Base-by-base conservation (phyloP, 2,888 invertebrate genomes). In the Drosophila tanythrix region DNA sequence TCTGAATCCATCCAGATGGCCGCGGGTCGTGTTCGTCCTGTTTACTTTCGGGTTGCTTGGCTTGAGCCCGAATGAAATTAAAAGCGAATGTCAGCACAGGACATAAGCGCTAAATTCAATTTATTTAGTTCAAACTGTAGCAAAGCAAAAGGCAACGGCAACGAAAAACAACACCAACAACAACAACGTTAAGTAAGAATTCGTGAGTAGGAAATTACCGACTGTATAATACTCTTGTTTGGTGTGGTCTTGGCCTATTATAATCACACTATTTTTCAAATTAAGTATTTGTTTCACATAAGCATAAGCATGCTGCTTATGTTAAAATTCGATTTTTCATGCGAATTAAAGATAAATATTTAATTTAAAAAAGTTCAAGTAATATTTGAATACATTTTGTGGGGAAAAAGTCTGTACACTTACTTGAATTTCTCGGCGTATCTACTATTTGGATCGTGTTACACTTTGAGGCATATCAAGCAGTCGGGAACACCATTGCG, bases 61-160 rank as follows among this genome's bases (percentile, higher is more conserved):
- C 74, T 87, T 74, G 70, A 67, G 76, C 74, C 77, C 74, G 75
- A 83, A 83, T 83, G 77, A 88, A 86, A 86, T 86, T 87, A 88
- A 88, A 82, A 79, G 74, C 83, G 75, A 86, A 88, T 88, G 88
- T 81, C 81, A 77, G 86, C 52, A 55, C 70, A 70, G 73, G 82
- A 75, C 81, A 87, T 86, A 82, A 86, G 86, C 80, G 79, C 82
- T 81, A 77, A 86, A 88, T 87, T 88, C 79, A 86, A 86, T 87
- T 87, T 87, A 83, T 82, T 88, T 83, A 74, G 72, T 68, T 86
- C 71, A 79, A 82, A 77, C 76, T 82, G 55, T 58, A 69, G 61
- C 60, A 63, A 46, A 48, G 76, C 57, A 55, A 65, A 73, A 61
- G 69, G 67, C 70, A 65, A 55, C 29, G 8, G 27, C 29, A 67